Evolutionary conservation across 1,140 invertebrate genomes (phyloP).

Genomic region (Eriocheir sinensis): DNA sequence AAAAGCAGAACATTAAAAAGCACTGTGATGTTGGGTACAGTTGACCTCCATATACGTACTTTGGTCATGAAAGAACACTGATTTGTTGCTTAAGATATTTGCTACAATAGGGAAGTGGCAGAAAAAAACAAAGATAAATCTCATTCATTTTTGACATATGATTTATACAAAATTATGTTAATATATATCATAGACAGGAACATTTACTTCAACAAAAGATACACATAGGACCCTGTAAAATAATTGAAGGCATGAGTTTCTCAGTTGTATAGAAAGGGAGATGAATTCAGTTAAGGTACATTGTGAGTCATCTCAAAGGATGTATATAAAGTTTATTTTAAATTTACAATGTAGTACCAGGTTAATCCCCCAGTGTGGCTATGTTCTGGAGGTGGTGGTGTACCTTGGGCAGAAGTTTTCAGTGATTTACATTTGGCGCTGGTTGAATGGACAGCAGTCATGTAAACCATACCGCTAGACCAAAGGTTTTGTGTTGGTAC

Average conservation of each 20-base stretch:
- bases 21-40: background rate
- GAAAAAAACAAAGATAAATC: background rate
- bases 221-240: background rate
- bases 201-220: background rate
- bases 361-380: constrained; percentile 68
- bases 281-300: background rate
- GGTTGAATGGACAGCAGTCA: constrained; percentile 73
- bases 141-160: background rate
- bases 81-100: background rate
- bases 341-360: background rate
- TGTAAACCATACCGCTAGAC: constrained; percentile 69
- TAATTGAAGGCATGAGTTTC: constrained; percentile 5
- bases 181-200: background rate
- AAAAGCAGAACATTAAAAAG: background rate
- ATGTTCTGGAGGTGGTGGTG: constrained; percentile 75
- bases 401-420: constrained; percentile 67
- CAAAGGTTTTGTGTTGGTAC: constrained; percentile 64
- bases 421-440: constrained; percentile 76
- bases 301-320: background rate
- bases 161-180: constrained; percentile 1
- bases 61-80: background rate
- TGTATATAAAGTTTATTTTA: background rate
- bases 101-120: background rate
- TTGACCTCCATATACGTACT: background rate
- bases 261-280: constrained; percentile 19